A percentile compares a stretch with the other conserved stretches of the same genome.
Evolutionary conservation across 2,888 invertebrate species (phyloP).

Genomic region (Dysmachus trigonus): DNA sequence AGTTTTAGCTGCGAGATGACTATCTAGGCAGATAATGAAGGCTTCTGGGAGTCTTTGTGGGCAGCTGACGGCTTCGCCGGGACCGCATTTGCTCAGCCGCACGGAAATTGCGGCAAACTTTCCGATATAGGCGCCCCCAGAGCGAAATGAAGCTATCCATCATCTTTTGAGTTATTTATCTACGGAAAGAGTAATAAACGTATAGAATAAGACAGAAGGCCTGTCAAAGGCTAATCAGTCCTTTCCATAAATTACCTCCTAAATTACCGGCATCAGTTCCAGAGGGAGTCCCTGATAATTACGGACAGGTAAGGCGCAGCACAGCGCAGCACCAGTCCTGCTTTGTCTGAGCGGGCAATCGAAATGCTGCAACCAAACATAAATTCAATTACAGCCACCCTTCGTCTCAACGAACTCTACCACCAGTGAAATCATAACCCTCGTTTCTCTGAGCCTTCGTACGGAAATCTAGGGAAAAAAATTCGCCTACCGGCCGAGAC

Average conservation of each 20-base stretch:
- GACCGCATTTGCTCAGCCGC: background rate
- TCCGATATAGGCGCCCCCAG: background rate
- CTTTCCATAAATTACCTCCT: conserved; percentile 26
- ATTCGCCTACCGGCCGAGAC: background rate
- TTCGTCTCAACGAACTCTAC: background rate
- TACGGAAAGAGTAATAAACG: background rate
- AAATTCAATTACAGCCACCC: background rate
- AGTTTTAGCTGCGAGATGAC: background rate
- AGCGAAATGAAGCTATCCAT: background rate
- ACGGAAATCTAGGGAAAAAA: background rate
- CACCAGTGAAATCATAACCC: background rate
- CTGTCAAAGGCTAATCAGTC: conserved; percentile 27
- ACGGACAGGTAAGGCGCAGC: background rate
- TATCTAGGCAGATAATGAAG: conserved; percentile 8
- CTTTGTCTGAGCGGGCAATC: background rate
- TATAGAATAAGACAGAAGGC: conserved; percentile 23
- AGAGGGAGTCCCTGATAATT: background rate
- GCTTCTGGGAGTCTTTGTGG: background rate
- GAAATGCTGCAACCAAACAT: background rate
- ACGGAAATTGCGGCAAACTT: background rate
- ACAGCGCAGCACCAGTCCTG: background rate
- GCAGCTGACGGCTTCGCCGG: background rate
- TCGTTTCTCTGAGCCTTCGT: background rate
- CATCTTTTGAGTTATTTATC: conserved; percentile 4
- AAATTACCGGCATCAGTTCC: conserved; percentile 9